A percentile compares a stretch with the other conserved stretches of the same genome.
Evolutionary conservation across 2,113 vertebrate genomes (phyloP).

Genomic region (Lasiurus cinereus): DNA sequence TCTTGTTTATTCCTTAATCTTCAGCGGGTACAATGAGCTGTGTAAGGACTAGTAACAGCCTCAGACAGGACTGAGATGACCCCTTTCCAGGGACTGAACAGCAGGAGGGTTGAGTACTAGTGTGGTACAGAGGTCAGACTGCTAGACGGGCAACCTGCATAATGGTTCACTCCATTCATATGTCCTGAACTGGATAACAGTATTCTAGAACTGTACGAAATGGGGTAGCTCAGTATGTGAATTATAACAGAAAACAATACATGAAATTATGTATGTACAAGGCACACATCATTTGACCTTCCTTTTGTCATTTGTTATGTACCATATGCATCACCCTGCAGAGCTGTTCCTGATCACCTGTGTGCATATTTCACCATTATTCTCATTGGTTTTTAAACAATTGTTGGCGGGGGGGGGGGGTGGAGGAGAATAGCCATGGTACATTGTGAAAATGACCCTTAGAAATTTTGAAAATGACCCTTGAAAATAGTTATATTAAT

Average conservation of each 20-base stretch:
- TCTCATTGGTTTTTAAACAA: conserved; percentile 6
- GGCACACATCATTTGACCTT: background rate
- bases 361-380: background rate
- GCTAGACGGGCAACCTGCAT: no score
- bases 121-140: no score
- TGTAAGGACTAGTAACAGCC: background rate
- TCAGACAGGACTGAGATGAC: background rate
- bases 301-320: background rate
- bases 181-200: background rate
- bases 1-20: background rate
- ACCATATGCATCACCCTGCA: background rate
- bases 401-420: background rate
- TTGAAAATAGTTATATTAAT: background rate
- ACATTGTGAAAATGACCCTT: background rate
- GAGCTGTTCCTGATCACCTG: background rate
- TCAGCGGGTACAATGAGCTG: background rate
- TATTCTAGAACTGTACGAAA: background rate
- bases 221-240: background rate
- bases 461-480: background rate
- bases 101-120: background rate
- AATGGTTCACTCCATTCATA: background rate
- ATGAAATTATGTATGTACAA: background rate
- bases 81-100: background rate
- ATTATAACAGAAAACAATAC: background rate
- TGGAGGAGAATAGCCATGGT: no score